Evolutionary conservation across 2,113 vertebrate genomes (phyloP).

Genomic region (Pogona vitticeps): DNA sequence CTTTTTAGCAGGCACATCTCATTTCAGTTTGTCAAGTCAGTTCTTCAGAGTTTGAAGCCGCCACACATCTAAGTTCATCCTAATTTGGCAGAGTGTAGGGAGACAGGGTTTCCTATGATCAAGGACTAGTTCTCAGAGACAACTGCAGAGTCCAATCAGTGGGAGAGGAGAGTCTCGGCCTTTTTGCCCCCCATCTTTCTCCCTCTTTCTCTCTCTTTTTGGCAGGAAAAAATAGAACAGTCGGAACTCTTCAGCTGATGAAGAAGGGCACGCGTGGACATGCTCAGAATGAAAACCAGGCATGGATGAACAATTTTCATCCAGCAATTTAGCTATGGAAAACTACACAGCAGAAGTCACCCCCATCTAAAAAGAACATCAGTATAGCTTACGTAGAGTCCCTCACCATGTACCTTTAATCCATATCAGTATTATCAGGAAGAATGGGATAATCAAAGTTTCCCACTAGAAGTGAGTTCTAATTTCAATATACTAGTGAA

Average conservation of each 20-base stretch:
- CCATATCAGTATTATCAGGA: constrained; percentile 45
- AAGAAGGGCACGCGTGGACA: constrained; percentile 58
- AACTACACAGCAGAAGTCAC: background rate
- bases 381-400: constrained; percentile 24
- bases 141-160: constrained; percentile 75
- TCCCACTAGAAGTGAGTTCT: background rate
- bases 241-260: constrained; percentile 70
- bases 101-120: constrained; percentile 56
- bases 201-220: background rate
- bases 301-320: constrained; percentile 25
- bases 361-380: constrained; percentile 22
- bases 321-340: constrained; percentile 43
- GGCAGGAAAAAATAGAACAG: constrained; percentile 26
- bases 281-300: constrained; percentile 66
- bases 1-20: constrained; percentile 15
- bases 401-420: constrained; percentile 57
- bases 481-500: background rate
- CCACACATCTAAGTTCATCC: accelerated
- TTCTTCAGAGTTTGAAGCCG: constrained; percentile 37
- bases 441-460: constrained; percentile 56
- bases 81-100: constrained; percentile 55
- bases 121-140: constrained; percentile 62
- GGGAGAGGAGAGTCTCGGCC: constrained; percentile 67
- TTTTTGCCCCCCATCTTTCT: too few relatives aligned
- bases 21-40: constrained; percentile 10